These are phyloP conservation scores for Lepidurus apus DNA, from an alignment of 1,140 invertebrate genomes.

Conservation along the genomic window DNA sequence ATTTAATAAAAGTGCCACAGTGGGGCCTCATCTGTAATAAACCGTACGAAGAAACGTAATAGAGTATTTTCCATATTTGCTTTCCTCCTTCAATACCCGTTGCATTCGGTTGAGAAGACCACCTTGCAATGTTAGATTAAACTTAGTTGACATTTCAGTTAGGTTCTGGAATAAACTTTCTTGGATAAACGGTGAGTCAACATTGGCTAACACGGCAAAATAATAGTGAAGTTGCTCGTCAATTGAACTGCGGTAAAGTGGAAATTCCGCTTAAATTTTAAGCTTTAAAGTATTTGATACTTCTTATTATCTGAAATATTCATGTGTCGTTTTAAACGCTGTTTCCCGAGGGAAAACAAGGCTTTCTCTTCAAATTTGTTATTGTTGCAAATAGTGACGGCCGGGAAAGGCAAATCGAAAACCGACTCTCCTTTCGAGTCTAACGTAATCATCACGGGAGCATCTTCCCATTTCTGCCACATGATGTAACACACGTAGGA, in stretches of 20 bases:
- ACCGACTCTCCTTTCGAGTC: slow-evolving; percentile 61
- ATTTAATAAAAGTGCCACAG: neutral
- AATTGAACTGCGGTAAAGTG: too few species aligned
- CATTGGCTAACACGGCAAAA: neutral
- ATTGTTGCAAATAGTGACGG: slow-evolving; percentile 60
- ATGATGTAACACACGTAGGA: slow-evolving; percentile 23
- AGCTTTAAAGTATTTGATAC: too few species aligned
- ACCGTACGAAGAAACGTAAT: neutral
- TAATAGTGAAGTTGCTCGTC: neutral
- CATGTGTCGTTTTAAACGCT: too few species aligned
- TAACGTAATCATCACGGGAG: slow-evolving; percentile 42
- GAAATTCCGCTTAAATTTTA: too few species aligned
- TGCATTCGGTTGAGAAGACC: neutral
- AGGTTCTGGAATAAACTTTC: neutral
- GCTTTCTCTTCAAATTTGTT: slow-evolving; percentile 50
- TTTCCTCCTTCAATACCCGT: neutral
- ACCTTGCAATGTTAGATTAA: neutral
- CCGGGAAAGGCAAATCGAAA: slow-evolving; percentile 63
- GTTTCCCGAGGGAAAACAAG: too few species aligned
- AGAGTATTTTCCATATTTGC: too few species aligned
- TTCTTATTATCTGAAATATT: too few species aligned
- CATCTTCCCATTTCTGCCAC: slow-evolving; percentile 31
- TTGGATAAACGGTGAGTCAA: neutral
- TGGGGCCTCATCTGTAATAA: neutral
- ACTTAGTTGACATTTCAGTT: neutral